A percentile compares a stretch with the other conserved stretches of the same genome.
These are phyloP conservation scores for Diadromus collaris DNA, from an alignment of 2,888 invertebrate species.

Conservation along the genomic window DNA sequence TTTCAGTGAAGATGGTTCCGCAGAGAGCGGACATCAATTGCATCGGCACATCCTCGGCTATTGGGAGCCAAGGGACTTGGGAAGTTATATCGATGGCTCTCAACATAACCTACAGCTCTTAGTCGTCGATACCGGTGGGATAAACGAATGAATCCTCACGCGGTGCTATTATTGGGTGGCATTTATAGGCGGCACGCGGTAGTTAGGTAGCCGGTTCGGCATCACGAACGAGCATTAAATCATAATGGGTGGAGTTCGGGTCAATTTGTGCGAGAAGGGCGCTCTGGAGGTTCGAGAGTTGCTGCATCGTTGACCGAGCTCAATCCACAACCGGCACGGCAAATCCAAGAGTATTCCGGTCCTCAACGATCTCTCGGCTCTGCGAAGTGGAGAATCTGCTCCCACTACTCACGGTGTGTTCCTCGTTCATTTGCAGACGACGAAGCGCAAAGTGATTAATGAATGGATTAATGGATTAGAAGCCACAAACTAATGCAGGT, in stretches of 20 bases:
- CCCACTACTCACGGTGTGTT: slow-evolving; percentile 24
- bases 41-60: background rate
- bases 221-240: slow-evolving; percentile 61
- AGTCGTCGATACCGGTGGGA: slow-evolving; percentile 30
- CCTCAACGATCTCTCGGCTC: slow-evolving; percentile 14
- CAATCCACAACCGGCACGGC: slow-evolving; percentile 20
- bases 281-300: slow-evolving; percentile 14
- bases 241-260: slow-evolving; percentile 59
- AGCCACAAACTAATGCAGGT: slow-evolving; percentile 74
- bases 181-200: slow-evolving; percentile 54
- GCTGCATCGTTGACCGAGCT: slow-evolving; percentile 27
- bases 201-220: slow-evolving; percentile 53
- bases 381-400: slow-evolving; percentile 24
- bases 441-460: slow-evolving; percentile 70
- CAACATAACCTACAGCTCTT: slow-evolving; percentile 50
- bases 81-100: slow-evolving; percentile 31
- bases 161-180: slow-evolving; percentile 52
- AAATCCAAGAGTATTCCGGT: slow-evolving; percentile 27
- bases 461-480: slow-evolving; percentile 75
- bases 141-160: slow-evolving; percentile 40
- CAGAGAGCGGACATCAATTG: background rate
- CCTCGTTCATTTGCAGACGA: slow-evolving; percentile 42
- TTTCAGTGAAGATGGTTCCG: background rate
- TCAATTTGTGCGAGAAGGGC: slow-evolving; percentile 52
- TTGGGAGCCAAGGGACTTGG: background rate